A percentile compares a stretch with the other conserved stretches of the same genome.
phyloP scores from a whole-genome alignment of 1,140 invertebrate species.

The Diorhabda sublineata region DNA sequence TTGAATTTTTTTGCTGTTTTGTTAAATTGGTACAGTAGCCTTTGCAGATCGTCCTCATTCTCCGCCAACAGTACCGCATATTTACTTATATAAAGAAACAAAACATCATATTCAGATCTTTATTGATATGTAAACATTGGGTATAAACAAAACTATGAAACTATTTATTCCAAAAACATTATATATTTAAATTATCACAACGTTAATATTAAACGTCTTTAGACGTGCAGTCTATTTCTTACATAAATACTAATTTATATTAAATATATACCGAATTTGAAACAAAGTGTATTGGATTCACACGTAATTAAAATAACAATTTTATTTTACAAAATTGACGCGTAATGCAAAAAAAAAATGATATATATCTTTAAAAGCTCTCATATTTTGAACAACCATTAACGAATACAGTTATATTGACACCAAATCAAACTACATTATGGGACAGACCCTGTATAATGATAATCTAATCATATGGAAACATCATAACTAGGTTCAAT shows the following conservation, averaged over 20 bases:
- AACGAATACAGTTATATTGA: background rate
- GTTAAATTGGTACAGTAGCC: too few relatives aligned
- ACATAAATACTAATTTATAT: background rate
- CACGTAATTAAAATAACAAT: background rate
- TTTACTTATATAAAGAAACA: too few relatives aligned
- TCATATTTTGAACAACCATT: background rate
- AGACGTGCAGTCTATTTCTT: background rate
- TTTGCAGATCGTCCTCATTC: too few relatives aligned
- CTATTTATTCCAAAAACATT: background rate
- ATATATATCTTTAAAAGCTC: too few relatives aligned
- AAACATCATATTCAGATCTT: background rate
- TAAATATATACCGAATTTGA: background rate
- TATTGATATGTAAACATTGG: conserved; percentile 1
- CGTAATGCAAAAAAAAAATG: too few relatives aligned
- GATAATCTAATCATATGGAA: too few relatives aligned
- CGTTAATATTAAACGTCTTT: background rate
- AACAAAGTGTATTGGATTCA: background rate
- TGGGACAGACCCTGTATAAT: too few relatives aligned
- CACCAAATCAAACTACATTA: too few relatives aligned
- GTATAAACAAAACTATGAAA: background rate
- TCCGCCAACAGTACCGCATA: too few relatives aligned
- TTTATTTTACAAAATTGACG: too few relatives aligned
- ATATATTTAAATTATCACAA: background rate
- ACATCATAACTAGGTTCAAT: too few relatives aligned
- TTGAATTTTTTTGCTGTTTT: too few relatives aligned